Percentiles rank a stretch among this genome's conserved stretches.
phyloP scores from a whole-genome alignment of 2,113 vertebrate species.

The Gambusia affinis region DNA sequence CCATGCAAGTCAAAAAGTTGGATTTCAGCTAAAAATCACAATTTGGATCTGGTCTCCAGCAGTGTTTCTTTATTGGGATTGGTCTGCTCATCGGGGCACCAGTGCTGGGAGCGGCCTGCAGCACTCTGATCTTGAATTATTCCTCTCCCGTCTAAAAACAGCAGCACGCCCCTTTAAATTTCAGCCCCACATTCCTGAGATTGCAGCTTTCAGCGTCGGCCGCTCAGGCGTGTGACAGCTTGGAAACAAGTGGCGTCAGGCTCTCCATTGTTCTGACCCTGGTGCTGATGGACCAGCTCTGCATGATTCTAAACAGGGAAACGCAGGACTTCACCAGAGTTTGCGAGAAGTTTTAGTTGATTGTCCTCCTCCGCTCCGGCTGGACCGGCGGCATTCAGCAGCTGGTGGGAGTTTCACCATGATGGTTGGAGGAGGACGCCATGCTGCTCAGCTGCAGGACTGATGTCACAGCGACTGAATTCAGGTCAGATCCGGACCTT shows the following conservation, averaged over 20 bases:
- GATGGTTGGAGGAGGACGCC: conserved; percentile 17
- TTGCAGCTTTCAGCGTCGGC: neutral
- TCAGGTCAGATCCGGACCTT: too few species aligned
- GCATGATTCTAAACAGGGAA: too few species aligned
- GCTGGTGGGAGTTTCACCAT: conserved; percentile 36
- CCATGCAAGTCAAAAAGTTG: too few species aligned
- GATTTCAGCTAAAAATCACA: too few species aligned
- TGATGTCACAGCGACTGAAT: neutral
- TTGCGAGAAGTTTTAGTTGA: conserved; percentile 3
- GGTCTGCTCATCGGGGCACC: neutral
- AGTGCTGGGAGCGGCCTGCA: neutral
- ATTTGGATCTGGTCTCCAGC: too few species aligned
- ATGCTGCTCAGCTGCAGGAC: neutral
- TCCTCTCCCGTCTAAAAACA: conserved; percentile 28
- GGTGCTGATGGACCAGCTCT: neutral
- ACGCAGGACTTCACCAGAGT: neutral
- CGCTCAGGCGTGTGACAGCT: neutral
- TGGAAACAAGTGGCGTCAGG: neutral
- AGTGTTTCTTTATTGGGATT: neutral
- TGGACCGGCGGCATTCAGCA: conserved; percentile 28
- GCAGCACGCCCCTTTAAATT: conserved; percentile 25
- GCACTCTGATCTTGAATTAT: conserved; percentile 2
- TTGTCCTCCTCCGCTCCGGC: conserved; percentile 47
- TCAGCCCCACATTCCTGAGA: conserved; percentile 36
- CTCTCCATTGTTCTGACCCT: neutral